phyloP scores from a whole-genome alignment of 2,113 vertebrate species.

The Microcebus griseorufus region DNA sequence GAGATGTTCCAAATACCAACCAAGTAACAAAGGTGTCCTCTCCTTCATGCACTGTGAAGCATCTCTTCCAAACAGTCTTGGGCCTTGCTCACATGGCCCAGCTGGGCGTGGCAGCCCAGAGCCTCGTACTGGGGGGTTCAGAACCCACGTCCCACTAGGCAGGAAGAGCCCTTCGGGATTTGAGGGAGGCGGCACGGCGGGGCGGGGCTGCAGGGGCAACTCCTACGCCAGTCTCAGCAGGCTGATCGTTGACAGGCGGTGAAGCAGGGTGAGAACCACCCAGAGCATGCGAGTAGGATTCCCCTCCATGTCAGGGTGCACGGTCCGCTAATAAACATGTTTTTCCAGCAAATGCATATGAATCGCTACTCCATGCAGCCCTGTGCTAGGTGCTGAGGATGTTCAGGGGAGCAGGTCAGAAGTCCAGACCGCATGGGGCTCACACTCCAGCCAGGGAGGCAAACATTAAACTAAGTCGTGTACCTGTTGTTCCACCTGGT shows the following conservation, averaged over 20 bases:
- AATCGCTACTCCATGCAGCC: no score
- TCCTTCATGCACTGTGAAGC: no score
- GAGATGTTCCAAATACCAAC: background rate
- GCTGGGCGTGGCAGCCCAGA: background rate
- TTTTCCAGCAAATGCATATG: background rate
- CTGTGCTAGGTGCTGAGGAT: background rate
- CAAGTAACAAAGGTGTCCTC: background rate
- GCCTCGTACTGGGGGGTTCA: background rate
- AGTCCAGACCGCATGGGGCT: accelerated
- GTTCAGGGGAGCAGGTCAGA: background rate
- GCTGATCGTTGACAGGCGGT: no score
- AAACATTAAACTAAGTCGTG: background rate
- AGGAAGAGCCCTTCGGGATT: background rate
- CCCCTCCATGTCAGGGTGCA: accelerated
- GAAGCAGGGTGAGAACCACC: background rate
- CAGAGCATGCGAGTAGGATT: no score
- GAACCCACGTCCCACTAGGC: background rate
- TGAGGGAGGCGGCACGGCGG: accelerated
- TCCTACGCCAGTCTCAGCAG: accelerated
- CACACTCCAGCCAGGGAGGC: no score
- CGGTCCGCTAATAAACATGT: background rate
- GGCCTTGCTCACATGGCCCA: background rate
- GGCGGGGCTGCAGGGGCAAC: accelerated
- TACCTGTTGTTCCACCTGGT: accelerated
- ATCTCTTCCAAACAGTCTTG: background rate